A percentile compares a stretch with the other conserved stretches of the same genome.
Evolutionary conservation across 2,888 invertebrate species (phyloP).

Genomic region (Sepiola atlantica): DNA sequence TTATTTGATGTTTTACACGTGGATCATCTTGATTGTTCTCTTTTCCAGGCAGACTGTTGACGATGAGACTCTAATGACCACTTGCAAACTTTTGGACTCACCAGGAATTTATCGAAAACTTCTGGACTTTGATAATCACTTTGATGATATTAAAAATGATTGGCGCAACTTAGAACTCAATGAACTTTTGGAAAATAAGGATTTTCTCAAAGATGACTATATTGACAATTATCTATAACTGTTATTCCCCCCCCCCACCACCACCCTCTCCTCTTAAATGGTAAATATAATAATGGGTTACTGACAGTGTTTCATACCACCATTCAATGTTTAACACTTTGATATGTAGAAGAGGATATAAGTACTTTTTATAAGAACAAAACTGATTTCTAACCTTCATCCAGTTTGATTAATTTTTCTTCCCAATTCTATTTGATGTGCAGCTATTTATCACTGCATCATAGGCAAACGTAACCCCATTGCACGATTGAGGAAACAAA

Average conservation of each 20-base stretch:
- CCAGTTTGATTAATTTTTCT: not conserved
- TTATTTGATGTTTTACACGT: not conserved
- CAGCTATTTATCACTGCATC: not conserved
- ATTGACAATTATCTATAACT: not conserved
- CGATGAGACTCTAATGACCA: slow-evolving; percentile 76
- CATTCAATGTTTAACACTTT: not conserved
- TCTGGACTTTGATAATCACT: slow-evolving; percentile 97
- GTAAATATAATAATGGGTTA: not conserved
- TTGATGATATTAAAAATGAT: slow-evolving; percentile 90
- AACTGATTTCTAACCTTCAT: slow-evolving; percentile 9
- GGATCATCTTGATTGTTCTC: not conserved
- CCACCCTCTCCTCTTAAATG: not conserved
- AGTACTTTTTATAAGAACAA: not conserved
- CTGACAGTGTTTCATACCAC: not conserved
- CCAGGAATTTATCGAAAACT: slow-evolving; percentile 83
- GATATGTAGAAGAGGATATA: not conserved
- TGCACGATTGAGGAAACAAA: no score
- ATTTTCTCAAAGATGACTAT: slow-evolving; percentile 37
- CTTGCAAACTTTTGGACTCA: slow-evolving; percentile 83
- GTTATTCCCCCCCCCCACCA: not conserved
- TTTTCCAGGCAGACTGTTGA: slow-evolving; percentile 66
- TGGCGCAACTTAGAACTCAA: slow-evolving; percentile 88
- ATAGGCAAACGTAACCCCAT: no score
- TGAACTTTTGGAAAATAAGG: slow-evolving; percentile 71
- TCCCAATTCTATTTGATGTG: not conserved